phyloP scores from a whole-genome alignment of 2,888 invertebrate genomes.

The Limnephilus rhombicus region DNA sequence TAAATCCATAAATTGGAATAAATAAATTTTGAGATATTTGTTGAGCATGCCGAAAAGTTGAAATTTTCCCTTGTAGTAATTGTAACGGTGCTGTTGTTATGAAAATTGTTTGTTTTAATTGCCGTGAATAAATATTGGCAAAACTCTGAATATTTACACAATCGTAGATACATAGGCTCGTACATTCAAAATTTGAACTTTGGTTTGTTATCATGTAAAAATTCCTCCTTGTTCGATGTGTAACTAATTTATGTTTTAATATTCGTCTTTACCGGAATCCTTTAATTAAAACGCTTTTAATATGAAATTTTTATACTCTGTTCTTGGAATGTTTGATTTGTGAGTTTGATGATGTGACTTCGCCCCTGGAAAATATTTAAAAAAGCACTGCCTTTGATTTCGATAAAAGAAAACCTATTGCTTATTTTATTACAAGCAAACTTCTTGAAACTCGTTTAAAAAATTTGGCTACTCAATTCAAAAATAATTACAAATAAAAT shows the following conservation, averaged over 20 bases:
- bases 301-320: no score
- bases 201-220: no score
- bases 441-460: not conserved
- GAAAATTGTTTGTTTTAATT: not conserved
- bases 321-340: no score
- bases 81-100: not conserved
- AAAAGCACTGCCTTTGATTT: not conserved
- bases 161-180: no score
- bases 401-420: not conserved
- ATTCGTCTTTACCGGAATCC: no score
- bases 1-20: not conserved
- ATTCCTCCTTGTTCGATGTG: not conserved
- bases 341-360: no score
- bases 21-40: not conserved
- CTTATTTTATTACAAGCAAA: not conserved
- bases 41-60: not conserved
- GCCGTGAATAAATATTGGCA: not conserved
- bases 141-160: not conserved
- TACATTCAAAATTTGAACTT: no score
- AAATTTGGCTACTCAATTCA: not conserved
- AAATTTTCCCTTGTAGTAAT: not conserved
- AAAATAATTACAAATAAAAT: not conserved
- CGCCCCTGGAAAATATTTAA: no score
- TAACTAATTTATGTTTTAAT: no score
- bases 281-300: no score